A percentile compares a stretch with the other conserved stretches of the same genome.
phyloP scores from a whole-genome alignment of 2,888 invertebrate species.

The Ectemnius lituratus region DNA sequence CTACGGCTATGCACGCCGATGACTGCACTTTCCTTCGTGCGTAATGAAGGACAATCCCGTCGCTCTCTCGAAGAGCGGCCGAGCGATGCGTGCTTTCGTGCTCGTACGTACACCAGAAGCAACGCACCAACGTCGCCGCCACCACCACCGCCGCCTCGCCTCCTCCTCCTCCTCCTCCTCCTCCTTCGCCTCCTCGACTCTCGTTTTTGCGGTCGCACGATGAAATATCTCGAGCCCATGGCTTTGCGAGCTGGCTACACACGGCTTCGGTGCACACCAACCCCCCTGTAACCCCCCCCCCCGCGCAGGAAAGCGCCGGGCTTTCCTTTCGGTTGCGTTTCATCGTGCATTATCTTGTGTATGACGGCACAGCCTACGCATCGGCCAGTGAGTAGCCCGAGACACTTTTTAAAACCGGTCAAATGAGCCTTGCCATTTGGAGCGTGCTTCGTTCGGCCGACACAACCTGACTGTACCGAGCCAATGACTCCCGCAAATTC shows the following conservation, averaged over 20 bases:
- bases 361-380: not conserved
- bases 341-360: conserved; percentile 6
- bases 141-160: conserved; percentile 45
- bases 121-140: too few species aligned
- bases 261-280: conserved; percentile 15
- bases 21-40: conserved; percentile 72
- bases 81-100: conserved; percentile 54
- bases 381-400: not conserved
- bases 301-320: conserved; percentile 4
- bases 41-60: conserved; percentile 70
- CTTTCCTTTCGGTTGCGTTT: conserved; percentile 10
- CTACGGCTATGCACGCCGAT: conserved; percentile 68
- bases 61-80: conserved; percentile 39
- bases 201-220: conserved; percentile 51
- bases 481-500: not conserved
- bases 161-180: conserved; percentile 52
- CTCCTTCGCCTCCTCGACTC: conserved; percentile 49
- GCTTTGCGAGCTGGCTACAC: conserved; percentile 28
- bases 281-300: too few species aligned
- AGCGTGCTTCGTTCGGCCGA: not conserved
- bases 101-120: conserved; percentile 20
- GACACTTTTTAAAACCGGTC: conserved; percentile 4
- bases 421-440: conserved; percentile 10
- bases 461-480: not conserved
- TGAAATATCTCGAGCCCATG: conserved; percentile 37